Conservation (phyloP, 2,888 invertebrate species). For the Erebia epiphron region DNA sequence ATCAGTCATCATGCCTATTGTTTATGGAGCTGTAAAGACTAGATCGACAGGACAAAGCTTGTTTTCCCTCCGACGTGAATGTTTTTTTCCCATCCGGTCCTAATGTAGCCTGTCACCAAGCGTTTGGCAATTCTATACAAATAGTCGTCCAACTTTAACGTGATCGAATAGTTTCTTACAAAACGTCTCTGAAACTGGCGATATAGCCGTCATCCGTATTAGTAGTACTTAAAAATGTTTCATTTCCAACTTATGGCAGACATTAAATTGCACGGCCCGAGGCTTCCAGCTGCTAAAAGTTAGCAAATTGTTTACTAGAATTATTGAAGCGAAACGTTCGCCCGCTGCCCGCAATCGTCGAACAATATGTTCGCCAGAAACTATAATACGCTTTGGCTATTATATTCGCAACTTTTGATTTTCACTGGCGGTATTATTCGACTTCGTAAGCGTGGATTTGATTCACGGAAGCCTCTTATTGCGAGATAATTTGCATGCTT, state of each 20-base stretch:
- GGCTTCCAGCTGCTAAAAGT: slow-evolving; percentile 50
- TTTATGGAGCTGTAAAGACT: too few relatives aligned
- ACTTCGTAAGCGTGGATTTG: too few relatives aligned
- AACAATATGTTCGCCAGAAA: slow-evolving; percentile 36
- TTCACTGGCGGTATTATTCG: not conserved
- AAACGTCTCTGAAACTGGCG: not conserved
- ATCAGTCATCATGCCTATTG: too few relatives aligned
- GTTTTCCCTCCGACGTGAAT: too few relatives aligned
- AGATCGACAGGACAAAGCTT: too few relatives aligned
- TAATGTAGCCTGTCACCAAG: too few relatives aligned
- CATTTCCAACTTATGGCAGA: slow-evolving; percentile 30
- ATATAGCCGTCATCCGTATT: not conserved
- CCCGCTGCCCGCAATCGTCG: slow-evolving; percentile 34
- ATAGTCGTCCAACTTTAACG: not conserved
- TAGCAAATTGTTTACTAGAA: slow-evolving; percentile 50
- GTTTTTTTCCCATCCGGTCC: too few relatives aligned
- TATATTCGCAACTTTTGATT: not conserved
- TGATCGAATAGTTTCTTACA: not conserved
- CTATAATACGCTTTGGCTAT: not conserved
- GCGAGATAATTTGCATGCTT: too few relatives aligned
- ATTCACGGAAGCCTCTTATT: too few relatives aligned
- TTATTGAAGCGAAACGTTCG: slow-evolving; percentile 37
- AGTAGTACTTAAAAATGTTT: slow-evolving; percentile 19
- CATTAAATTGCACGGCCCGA: slow-evolving; percentile 31
- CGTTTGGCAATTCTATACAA: not conserved